Conservation (phyloP, 1,140 invertebrate species). For the Drosophila yakuba region DNA sequence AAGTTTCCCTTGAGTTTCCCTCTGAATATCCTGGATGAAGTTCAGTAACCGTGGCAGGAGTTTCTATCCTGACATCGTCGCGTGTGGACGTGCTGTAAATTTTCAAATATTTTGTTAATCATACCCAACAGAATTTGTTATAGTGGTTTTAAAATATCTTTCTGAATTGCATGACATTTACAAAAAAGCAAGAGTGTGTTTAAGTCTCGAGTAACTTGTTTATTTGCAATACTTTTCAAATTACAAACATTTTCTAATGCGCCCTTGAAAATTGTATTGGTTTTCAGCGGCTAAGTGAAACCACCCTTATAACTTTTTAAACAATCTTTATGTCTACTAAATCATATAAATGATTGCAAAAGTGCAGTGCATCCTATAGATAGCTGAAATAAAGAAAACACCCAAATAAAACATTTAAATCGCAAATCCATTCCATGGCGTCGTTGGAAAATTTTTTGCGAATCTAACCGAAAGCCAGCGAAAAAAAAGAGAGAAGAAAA, state of each 20-base stretch:
- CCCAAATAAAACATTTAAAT: slow-evolving; percentile 22
- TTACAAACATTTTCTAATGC: slow-evolving; percentile 32
- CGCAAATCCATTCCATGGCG: slow-evolving; percentile 30
- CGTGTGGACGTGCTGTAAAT: slow-evolving; percentile 57
- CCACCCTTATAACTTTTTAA: slow-evolving; percentile 44
- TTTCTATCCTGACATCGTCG: slow-evolving; percentile 65
- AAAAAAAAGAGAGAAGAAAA: slow-evolving; percentile 48
- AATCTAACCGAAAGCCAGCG: slow-evolving; percentile 34
- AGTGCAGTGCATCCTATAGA: neutral
- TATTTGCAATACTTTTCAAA: neutral
- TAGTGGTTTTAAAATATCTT: neutral
- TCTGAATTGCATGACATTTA: no score
- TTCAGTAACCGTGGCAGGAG: slow-evolving; percentile 69
- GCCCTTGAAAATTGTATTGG: slow-evolving; percentile 53
- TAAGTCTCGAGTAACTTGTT: neutral
- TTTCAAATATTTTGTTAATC: slow-evolving; percentile 3
- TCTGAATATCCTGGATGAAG: slow-evolving; percentile 52
- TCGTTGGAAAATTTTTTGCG: slow-evolving; percentile 52
- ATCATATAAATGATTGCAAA: neutral
- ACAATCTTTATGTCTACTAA: slow-evolving; percentile 10
- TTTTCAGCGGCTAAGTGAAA: slow-evolving; percentile 47
- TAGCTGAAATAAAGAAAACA: neutral
- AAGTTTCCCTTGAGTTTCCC: slow-evolving; percentile 47
- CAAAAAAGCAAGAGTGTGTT: neutral
- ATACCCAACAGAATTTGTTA: neutral